Base-by-base conservation (phyloP, 2,888 invertebrate genomes). In the Scotopteryx bipunctaria region DNA sequence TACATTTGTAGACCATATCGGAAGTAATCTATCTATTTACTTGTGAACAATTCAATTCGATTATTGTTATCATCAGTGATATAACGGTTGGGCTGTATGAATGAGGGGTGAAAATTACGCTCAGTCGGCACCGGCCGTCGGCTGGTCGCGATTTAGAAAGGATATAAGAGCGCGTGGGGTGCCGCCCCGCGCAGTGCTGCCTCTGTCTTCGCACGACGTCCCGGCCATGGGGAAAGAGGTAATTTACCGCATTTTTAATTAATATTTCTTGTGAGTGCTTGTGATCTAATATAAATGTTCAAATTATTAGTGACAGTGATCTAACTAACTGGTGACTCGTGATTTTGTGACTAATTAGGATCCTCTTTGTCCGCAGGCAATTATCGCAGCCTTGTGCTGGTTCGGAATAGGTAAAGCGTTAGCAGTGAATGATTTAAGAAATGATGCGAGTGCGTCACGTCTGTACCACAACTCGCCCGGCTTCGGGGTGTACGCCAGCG, bases 151-250 rank as follows among this genome's bases (percentile, higher is more conserved):
- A 65, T 66, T 50, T 60, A 36, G 61, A 42, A 36, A 57, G 64
- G 69, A 84, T 89, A 88, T 81, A 89, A 88, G 78, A 63, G 61
- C 56, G 63, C 46, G 71, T 63, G 61, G 64, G 69, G 69, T 64
- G 73, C 68, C 81, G 83, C 81, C 76, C 71, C 73, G 66, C 73
- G 69, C 81, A 86, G 78, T 83, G 79, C 78, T 71, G 69, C 77
- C 83, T 61, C 78, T 69, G 79, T 76, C 77, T 69, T 63, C 50
- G 73, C 67, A 67, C 67, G 68, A 75, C 78, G 74, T 66, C 76
- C 66, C 70, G 67, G 76, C 59, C 63, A 88, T 88, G 89, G 78
- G 84, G 82, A 80, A 76, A 77, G 73, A 86, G 88, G 89, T 89
- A 86, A 73, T 66, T 57, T 37, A 54, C 37, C n/a, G n/a, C n/a